Base-by-base conservation (phyloP, 2,797 vertebrate genomes). In the Loris lydekkerianus region DNA sequence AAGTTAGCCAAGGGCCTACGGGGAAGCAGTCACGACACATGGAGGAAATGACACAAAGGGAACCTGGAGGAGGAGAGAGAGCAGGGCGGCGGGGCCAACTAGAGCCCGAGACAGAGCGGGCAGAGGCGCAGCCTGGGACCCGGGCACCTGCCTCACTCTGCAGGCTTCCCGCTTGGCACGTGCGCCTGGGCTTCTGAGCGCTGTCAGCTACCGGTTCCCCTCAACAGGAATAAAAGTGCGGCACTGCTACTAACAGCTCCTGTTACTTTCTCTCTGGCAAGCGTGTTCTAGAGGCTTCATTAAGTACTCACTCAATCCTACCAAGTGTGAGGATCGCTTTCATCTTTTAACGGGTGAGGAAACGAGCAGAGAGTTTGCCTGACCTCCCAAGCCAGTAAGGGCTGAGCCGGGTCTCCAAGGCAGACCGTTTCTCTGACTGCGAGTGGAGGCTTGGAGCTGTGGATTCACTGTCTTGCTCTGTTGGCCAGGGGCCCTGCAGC, bases 391-490 rank as follows among this genome's bases (percentile, higher is more conserved):
- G 10, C 40, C 5, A 46, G 15, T 3, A 1, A 2, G 1, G 53
- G 20, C 18, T 3, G 56, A 20, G 21, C 31, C 2, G 1, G 53
- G 63, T 17, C 2, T n/a, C 31, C 9, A 2, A 11, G 0, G 4
- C 18, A 34, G 60, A 46, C 10, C 0, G 46, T 7, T 0, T n/a
- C 29, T 58, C 15, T 23, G 10, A 1, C 43, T 5, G 17, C 31
- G 60, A 10, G 27, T 31, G 15, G 27, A 61, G 1, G 8, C 31
- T 37, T 63, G 18, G 27, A 8, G 2, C 3, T 0, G 72, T 2
- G 0, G 1, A 34, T 0, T 4, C 2, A 1, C 15, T 9, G 0
- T 11, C 9, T 2, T 0, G 1, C 40, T 21, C 15, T 18, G 23
- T 21, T 21, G 11, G 13, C 17, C 18, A 1, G 49, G 53, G 7